phyloP scores from a whole-genome alignment of 2,888 invertebrate species.

The Anagyrus pseudococci region DNA sequence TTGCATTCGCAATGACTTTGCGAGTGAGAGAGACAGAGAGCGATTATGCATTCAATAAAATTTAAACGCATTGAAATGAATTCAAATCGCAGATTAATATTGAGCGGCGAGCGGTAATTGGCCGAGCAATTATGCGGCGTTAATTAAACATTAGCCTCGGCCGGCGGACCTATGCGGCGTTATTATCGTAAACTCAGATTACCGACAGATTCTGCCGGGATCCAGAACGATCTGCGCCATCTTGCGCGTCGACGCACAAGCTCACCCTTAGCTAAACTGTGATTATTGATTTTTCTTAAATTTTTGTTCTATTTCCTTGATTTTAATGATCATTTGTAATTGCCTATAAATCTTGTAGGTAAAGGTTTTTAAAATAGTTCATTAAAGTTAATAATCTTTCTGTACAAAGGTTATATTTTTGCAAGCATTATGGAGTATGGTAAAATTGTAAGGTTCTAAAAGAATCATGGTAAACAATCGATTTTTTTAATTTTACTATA shows the following conservation, averaged over 20 bases:
- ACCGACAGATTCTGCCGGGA: constrained; percentile 11
- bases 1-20: constrained; percentile 48
- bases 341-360: too few relatives aligned
- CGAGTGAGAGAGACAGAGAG: constrained; percentile 34
- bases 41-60: constrained; percentile 60
- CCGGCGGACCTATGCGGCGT: neutral
- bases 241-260: constrained; percentile 5
- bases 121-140: constrained; percentile 55
- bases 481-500: constrained; percentile 32
- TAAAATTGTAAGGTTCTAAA: too few relatives aligned
- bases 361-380: too few relatives aligned
- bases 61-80: constrained; percentile 59
- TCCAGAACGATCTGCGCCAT: constrained; percentile 20
- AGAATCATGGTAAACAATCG: too few relatives aligned
- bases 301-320: too few relatives aligned
- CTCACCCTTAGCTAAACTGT: neutral
- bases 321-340: too few relatives aligned
- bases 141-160: constrained; percentile 57
- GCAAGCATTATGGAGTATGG: too few relatives aligned
- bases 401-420: too few relatives aligned
- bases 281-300: constrained; percentile 20
- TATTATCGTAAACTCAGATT: constrained; percentile 26
- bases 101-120: constrained; percentile 57
- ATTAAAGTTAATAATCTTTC: too few relatives aligned
- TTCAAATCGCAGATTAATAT: constrained; percentile 61